Base-by-base conservation (phyloP, 2,888 invertebrate genomes). In the Drosophila yooni region DNA sequence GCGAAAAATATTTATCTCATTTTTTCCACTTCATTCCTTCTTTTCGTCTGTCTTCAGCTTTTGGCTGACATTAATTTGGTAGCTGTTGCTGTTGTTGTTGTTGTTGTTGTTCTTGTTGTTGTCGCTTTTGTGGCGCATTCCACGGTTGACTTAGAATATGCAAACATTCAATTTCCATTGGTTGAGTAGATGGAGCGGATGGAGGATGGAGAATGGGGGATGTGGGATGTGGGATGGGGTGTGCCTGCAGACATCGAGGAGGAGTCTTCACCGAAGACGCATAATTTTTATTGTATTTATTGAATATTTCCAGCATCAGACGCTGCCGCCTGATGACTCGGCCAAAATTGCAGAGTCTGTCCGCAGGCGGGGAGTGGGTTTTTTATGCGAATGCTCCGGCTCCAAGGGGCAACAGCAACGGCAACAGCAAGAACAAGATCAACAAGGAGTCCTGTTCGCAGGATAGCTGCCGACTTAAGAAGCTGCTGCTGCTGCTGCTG, bases 221-320 rank as follows among this genome's bases (percentile, higher is more conserved):
- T 27, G 10, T 1, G 15, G 11, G 11, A 15, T 53, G 21, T 1
- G 15, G 11, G 11, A 15, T 53, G 21, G 15, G 15, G 25, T 2
- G 7, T 53, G 18, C 54, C 36, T 25, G 21, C 46, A 25, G 46
- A 46, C 46, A 46, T 25, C 21, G 46, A 7, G 46, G 15, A 46
- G 50, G 5, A 2, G 18, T 27, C 27, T n/a, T 29, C n/a, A 38
- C 27, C 5, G n/a, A 13, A 15, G 29, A 52, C 59, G 72, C 76
- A 85, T 89, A 75, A 89, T 81, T 87, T 89, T 76, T 90, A 81
- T 87, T 87, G 89, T 89, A 87, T 81, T 90, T 90, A 87, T 90
- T 87, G 90, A 89, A 81, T 90, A 87, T 90, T 89, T 86, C 63
- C 56, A 79, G 83, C 90, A 89, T 88, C 88, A 79, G 79, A 79